phyloP scores from a whole-genome alignment of 2,888 invertebrate species.

The Thymelicus acteon region DNA sequence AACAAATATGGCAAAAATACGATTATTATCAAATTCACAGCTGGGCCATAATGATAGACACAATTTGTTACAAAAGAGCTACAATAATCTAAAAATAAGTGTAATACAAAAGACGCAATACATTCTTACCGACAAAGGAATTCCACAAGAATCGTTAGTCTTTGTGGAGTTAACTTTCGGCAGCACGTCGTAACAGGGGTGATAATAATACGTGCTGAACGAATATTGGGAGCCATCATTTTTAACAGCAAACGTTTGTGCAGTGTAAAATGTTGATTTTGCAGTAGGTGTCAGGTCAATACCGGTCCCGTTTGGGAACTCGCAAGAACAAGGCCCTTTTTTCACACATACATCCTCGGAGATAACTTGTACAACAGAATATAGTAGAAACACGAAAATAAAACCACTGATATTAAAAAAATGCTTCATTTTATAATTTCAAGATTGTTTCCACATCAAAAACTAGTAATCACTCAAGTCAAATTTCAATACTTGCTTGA shows the following conservation, averaged over 20 bases:
- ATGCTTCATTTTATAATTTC: constrained; percentile 21
- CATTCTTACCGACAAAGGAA: constrained; percentile 63
- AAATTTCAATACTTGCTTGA: constrained; percentile 1
- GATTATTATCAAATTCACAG: background rate
- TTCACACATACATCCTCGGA: constrained; percentile 63
- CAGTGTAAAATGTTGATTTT: constrained; percentile 58
- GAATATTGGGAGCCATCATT: constrained; percentile 52
- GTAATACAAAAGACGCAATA: constrained; percentile 36
- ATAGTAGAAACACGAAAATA: constrained; percentile 39
- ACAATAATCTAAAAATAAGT: constrained; percentile 34
- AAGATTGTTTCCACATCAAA: constrained; percentile 3
- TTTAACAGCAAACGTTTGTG: constrained; percentile 54
- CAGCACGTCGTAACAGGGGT: constrained; percentile 68
- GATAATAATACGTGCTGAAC: constrained; percentile 68
- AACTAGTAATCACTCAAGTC: background rate
- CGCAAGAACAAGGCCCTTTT: constrained; percentile 71
- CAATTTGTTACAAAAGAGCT: constrained; percentile 25
- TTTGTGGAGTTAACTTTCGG: constrained; percentile 50
- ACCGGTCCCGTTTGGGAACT: constrained; percentile 78
- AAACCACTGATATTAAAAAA: constrained; percentile 42
- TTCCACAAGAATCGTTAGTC: constrained; percentile 53
- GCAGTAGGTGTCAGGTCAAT: constrained; percentile 68
- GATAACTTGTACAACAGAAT: constrained; percentile 38
- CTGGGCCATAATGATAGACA: constrained; percentile 1
- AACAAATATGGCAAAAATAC: constrained; percentile 5